phyloP scores from a whole-genome alignment of 2,797 vertebrate genomes.

The Sandelia bainsii region DNA sequence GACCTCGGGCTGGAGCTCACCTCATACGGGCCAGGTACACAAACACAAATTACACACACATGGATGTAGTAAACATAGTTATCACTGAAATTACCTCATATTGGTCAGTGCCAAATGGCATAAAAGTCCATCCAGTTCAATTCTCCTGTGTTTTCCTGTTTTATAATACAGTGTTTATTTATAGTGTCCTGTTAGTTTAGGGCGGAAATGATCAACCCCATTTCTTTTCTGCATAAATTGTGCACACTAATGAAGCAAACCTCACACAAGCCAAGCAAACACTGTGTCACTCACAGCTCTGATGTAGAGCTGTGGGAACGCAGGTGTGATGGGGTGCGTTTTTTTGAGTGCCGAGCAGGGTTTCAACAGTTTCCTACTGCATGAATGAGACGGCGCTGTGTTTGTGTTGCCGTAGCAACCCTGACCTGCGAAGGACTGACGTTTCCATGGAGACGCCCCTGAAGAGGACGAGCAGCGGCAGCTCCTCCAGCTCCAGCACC shows the following conservation, averaged over 20 bases:
- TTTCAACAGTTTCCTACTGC: not conserved
- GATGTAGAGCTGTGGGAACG: not conserved
- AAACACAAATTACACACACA: not conserved
- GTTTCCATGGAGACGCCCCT: constrained; percentile 90
- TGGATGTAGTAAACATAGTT: too few species aligned
- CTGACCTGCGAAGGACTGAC: constrained; percentile 92
- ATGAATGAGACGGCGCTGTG: constrained; percentile 29
- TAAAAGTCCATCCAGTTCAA: too few species aligned
- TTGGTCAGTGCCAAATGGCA: too few species aligned
- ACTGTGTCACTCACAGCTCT: not conserved
- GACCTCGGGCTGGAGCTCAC: constrained; percentile 90
- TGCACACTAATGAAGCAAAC: too few species aligned
- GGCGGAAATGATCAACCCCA: too few species aligned
- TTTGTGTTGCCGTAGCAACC: constrained; percentile 88
- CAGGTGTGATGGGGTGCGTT: not conserved
- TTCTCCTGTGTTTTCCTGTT: too few species aligned
- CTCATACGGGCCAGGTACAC: constrained; percentile 96
- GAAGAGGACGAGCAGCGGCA: constrained; percentile 96
- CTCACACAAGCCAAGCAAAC: not conserved
- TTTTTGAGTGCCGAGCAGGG: not conserved
- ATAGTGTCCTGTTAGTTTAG: too few species aligned
- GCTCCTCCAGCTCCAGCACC: constrained; percentile 98
- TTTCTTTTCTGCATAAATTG: not conserved
- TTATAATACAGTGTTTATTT: too few species aligned
- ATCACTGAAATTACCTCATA: too few species aligned